Percentiles rank a stretch among this genome's conserved stretches.
Evolutionary conservation across 2,113 vertebrate genomes (phyloP).

Genomic region (Cololabis saira): DNA sequence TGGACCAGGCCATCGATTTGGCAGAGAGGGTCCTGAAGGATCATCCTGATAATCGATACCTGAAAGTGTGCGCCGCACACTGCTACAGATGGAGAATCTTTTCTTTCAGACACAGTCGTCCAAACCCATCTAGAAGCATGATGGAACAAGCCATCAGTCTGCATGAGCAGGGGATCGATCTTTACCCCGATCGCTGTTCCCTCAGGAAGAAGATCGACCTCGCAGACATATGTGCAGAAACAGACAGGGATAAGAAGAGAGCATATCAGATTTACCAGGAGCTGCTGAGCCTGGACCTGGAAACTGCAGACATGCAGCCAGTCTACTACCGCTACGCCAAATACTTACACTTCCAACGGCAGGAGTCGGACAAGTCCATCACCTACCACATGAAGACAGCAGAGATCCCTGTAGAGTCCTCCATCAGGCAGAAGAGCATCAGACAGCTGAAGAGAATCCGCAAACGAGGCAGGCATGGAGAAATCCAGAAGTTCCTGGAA

Average conservation of each 20-base stretch:
- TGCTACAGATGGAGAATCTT: slow-evolving; percentile 50
- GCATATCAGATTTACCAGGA: slow-evolving; percentile 37
- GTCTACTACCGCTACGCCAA: slow-evolving; percentile 43
- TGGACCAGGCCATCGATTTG: slow-evolving; percentile 39
- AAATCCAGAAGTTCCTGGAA: slow-evolving; percentile 38
- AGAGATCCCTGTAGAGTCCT: slow-evolving; percentile 1
- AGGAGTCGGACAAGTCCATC: neutral
- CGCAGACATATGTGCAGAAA: slow-evolving; percentile 30
- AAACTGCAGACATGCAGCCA: slow-evolving; percentile 26
- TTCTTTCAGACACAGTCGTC: neutral
- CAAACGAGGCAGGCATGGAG: neutral
- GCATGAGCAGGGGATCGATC: slow-evolving; percentile 24
- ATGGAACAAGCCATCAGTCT: slow-evolving; percentile 25
- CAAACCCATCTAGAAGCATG: neutral
- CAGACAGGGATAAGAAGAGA: neutral
- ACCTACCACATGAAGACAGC: slow-evolving; percentile 46
- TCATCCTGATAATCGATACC: slow-evolving; percentile 45
- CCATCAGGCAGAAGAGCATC: slow-evolving; percentile 30
- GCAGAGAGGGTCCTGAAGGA: slow-evolving; percentile 38
- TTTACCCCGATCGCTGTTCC: slow-evolving; percentile 27
- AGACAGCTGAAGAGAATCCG: slow-evolving; percentile 5
- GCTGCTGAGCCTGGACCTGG: slow-evolving; percentile 15
- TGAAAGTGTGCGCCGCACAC: slow-evolving; percentile 39
- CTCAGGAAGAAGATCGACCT: slow-evolving; percentile 5
- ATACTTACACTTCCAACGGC: neutral